These are phyloP conservation scores for Ooceraea biroi DNA, from an alignment of 1,140 invertebrate species.

Conservation along the genomic window DNA sequence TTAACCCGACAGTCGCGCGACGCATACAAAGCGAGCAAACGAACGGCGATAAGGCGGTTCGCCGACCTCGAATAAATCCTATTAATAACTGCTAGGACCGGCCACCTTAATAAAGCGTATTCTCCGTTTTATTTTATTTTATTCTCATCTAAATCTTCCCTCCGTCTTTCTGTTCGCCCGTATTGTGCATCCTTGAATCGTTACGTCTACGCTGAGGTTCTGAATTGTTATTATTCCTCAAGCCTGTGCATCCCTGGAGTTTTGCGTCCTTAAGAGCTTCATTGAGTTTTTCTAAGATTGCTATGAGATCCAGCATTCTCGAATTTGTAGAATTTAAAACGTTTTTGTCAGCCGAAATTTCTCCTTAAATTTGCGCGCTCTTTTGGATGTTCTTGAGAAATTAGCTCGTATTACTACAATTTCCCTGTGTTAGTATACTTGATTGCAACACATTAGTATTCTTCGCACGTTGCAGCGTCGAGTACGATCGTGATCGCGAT, in stretches of 20 bases:
- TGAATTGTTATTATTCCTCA: not conserved
- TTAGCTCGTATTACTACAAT: not conserved
- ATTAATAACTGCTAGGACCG: conserved; percentile 66
- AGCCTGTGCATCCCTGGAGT: not conserved
- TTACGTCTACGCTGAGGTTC: not conserved
- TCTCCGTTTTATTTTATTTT: conserved; percentile 48
- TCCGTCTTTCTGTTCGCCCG: not conserved
- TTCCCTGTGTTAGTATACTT: not conserved
- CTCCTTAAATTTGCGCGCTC: too few species aligned
- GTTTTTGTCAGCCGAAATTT: too few species aligned
- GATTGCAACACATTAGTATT: not conserved
- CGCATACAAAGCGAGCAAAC: conserved; percentile 71
- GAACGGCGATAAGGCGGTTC: conserved; percentile 69
- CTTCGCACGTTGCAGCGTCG: not conserved
- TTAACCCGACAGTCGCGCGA: conserved; percentile 71
- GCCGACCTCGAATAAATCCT: conserved; percentile 69
- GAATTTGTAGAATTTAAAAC: too few species aligned
- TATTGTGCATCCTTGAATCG: not conserved
- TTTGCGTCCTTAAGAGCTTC: not conserved
- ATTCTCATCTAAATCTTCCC: conserved; percentile 1
- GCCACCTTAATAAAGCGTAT: conserved; percentile 62
- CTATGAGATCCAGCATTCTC: not conserved
- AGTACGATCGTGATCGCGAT: conserved; percentile 1
- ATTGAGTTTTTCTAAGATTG: not conserved
- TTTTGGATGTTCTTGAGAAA: too few species aligned